A percentile compares a stretch with the other conserved stretches of the same genome.
Evolutionary conservation across 2,113 vertebrate genomes (phyloP).

Genomic region (Naja naja): DNA sequence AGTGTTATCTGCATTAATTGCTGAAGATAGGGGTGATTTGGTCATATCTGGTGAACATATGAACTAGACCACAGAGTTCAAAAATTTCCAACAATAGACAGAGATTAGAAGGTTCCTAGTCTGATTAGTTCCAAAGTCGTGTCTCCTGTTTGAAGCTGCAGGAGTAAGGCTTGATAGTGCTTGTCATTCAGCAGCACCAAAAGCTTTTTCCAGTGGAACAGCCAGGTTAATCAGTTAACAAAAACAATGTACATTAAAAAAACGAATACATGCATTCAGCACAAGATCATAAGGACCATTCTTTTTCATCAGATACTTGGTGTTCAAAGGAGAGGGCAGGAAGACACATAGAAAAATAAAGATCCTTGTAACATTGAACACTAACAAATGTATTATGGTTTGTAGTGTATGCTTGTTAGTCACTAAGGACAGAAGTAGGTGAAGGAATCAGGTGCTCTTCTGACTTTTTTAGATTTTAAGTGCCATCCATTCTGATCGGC

Average conservation of each 20-base stretch:
- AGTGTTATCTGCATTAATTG: background rate
- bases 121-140: background rate
- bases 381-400: background rate
- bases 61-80: background rate
- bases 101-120: background rate
- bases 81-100: constrained; percentile 1
- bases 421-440: background rate
- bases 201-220: background rate
- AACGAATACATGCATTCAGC: background rate
- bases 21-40: background rate
- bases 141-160: background rate
- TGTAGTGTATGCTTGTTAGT: background rate
- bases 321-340: background rate
- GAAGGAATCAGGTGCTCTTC: background rate
- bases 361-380: background rate
- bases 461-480: background rate
- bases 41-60: background rate
- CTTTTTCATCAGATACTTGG: background rate
- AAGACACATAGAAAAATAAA: background rate
- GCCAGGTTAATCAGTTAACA: background rate
- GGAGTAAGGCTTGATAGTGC: background rate
- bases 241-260: background rate
- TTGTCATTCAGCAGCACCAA: background rate
- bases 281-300: background rate
- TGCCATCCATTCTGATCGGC: background rate